Evolutionary conservation across 2,888 invertebrate species (phyloP), one percentile per base, ranked within the genome.

Genomic region (Lepidonotus clava): DNA sequence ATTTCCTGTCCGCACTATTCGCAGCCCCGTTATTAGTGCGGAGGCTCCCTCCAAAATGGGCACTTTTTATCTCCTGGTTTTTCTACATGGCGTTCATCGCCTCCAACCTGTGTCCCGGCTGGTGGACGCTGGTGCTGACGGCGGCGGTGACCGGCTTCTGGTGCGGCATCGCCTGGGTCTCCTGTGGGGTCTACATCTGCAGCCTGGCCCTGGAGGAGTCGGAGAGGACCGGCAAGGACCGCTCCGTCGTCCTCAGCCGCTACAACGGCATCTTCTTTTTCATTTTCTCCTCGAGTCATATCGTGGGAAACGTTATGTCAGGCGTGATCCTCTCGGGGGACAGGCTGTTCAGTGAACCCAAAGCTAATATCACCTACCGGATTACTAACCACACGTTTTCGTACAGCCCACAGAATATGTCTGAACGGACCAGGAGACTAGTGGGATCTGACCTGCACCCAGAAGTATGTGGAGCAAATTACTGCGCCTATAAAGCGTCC

Each of bases 231-330:
- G 61, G 28, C 4, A 28, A 28, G 4, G 28, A n/a, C 28, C 1
- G 11, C 28, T 61, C 61, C 24, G 61, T 61, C 28, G 24, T 61
- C 28, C 24, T 61, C 28, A 32, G 28, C 61, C 24, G 61, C 11
- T 61, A 61, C 61, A 61, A 61, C 24, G 28, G 61, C 24, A 61
- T 61, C 61, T 61, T 61, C 61, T 61, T 61, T 14, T 61, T 61
- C 61, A 28, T 28, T 14, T n/a, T 61, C 24, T 28, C 24, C 21
- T 11, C 28, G 0, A 32, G 24, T 24, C 61, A 61, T 28, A 24
- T 61, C 4, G 24, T 32, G 2, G 61, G 61, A 11, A 61, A 61
- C 14, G 11, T 61, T 24, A 4, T 61, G 4, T 61, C 61, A n/a
- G 61, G 61, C 8, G 2, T 24, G 5, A 61, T 61, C 14, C 61